A percentile compares a stretch with the other conserved stretches of the same genome.
Conservation (phyloP, 2,113 vertebrate genomes). For the Cnemophilus loriae region DNA sequence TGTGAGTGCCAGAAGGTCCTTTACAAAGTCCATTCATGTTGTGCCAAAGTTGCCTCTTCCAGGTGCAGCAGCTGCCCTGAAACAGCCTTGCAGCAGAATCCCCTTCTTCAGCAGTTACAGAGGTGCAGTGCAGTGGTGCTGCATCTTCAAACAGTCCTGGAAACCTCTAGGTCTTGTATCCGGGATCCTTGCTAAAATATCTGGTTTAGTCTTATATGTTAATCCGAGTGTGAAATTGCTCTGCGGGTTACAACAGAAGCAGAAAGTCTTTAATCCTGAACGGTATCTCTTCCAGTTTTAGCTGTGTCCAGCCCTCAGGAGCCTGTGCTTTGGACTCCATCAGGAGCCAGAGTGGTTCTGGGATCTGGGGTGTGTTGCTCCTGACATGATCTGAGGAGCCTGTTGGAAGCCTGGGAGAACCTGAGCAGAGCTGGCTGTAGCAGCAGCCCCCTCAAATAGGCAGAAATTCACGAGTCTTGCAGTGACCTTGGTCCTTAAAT, state of each 20-base stretch:
- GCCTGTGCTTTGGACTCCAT: not conserved
- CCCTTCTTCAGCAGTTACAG: not conserved
- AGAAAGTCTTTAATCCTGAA: not conserved
- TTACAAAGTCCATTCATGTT: no score
- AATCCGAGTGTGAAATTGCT: rapidly evolving
- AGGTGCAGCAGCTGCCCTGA: not conserved
- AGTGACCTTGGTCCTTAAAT: not conserved
- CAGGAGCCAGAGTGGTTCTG: not conserved
- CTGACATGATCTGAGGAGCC: not conserved
- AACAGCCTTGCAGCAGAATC: not conserved
- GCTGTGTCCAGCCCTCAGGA: not conserved
- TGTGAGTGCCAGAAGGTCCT: not conserved
- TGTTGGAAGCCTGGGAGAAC: not conserved
- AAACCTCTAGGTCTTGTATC: not conserved
- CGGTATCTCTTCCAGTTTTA: not conserved
- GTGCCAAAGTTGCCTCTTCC: not conserved
- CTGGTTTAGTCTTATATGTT: not conserved
- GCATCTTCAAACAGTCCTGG: not conserved
- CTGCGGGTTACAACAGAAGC: not conserved
- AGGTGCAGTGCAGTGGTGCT: not conserved
- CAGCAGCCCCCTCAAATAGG: not conserved
- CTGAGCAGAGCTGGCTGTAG: not conserved
- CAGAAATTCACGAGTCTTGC: not conserved
- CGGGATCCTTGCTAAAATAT: not conserved
- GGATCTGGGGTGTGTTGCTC: not conserved